phyloP scores from a whole-genome alignment of 2,797 vertebrate species.

The Catostomus latipinnis region DNA sequence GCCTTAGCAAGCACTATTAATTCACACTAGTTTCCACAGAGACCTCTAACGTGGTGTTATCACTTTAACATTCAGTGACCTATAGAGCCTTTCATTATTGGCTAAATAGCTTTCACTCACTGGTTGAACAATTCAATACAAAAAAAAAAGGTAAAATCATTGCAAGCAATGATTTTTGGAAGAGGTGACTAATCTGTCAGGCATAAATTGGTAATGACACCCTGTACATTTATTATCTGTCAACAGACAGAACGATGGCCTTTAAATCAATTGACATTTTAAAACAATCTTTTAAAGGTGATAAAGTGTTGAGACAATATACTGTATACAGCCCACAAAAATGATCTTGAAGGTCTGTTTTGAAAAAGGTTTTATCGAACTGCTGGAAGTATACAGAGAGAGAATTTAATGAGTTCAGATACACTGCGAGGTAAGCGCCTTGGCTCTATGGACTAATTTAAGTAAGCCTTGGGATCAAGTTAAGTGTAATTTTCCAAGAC shows the following conservation, averaged over 20 bases:
- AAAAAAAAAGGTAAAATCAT: background rate
- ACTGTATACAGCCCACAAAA: background rate
- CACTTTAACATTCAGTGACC: constrained; percentile 13
- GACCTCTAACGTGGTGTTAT: background rate
- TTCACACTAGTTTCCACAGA: too few relatives aligned
- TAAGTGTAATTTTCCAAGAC: constrained; percentile 16
- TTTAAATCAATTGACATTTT: constrained; percentile 45
- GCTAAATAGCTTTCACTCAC: too few relatives aligned
- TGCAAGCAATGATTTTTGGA: constrained; percentile 16
- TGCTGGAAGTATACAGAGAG: constrained; percentile 22
- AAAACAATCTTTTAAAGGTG: constrained; percentile 42
- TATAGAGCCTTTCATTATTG: background rate
- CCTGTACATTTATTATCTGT: constrained; percentile 13
- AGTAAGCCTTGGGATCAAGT: constrained; percentile 31
- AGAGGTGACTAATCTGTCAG: constrained; percentile 18
- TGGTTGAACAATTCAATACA: background rate
- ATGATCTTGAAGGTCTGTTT: background rate
- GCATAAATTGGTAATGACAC: constrained; percentile 31
- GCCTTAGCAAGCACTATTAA: too few relatives aligned
- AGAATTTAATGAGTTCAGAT: constrained; percentile 1
- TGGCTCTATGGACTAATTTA: constrained; percentile 3
- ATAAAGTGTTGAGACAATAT: constrained; percentile 12
- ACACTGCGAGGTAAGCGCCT: background rate
- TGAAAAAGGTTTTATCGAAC: background rate
- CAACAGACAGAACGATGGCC: constrained; percentile 24